Evolutionary conservation across 2,888 invertebrate species (phyloP).

Genomic region (Parnassius orleans): DNA sequence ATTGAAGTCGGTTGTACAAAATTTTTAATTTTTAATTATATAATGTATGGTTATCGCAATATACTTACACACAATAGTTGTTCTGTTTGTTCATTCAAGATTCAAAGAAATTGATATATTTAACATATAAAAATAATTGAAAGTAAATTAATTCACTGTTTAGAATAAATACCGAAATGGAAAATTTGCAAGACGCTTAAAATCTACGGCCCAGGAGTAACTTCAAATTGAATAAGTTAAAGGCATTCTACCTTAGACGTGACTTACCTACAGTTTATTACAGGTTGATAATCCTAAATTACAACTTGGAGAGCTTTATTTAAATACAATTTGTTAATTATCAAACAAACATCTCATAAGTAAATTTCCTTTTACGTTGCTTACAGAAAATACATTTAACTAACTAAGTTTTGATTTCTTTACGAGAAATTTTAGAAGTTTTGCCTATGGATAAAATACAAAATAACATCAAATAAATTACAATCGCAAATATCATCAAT

Average conservation of each 20-base stretch:
- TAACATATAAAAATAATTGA: background rate
- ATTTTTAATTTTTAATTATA: too few relatives aligned
- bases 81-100: too few relatives aligned
- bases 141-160: conserved; percentile 10
- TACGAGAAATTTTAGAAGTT: too few relatives aligned
- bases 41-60: too few relatives aligned
- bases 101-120: too few relatives aligned
- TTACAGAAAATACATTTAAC: conserved; percentile 18
- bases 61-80: too few relatives aligned
- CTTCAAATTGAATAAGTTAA: conserved; percentile 59
- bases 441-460: too few relatives aligned
- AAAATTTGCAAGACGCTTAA: conserved; percentile 23
- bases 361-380: conserved; percentile 27
- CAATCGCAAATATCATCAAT: too few relatives aligned
- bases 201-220: conserved; percentile 41
- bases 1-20: too few relatives aligned
- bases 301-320: conserved; percentile 42
- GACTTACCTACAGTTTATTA: conserved; percentile 42
- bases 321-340: conserved; percentile 27
- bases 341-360: conserved; percentile 16
- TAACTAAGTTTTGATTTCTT: background rate
- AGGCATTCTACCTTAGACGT: conserved; percentile 42
- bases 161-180: conserved; percentile 22
- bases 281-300: conserved; percentile 46
- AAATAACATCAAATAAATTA: too few relatives aligned